A percentile compares a stretch with the other conserved stretches of the same genome.
Evolutionary conservation across 2,113 vertebrate species (phyloP).

Genomic region (Phaethornis superciliosus): DNA sequence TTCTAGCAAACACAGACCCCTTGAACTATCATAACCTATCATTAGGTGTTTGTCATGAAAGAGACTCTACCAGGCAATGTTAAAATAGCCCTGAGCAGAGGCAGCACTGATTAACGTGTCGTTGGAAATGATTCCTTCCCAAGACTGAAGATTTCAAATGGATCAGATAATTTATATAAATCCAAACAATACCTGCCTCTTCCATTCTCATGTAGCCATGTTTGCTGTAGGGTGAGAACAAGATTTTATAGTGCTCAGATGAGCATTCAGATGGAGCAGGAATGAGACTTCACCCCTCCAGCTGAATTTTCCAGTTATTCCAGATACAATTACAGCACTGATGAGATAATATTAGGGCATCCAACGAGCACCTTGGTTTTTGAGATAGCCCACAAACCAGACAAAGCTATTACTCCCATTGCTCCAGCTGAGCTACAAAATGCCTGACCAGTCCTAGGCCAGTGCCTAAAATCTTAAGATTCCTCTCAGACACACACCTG

Average conservation of each 20-base stretch:
- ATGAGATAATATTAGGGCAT: background rate
- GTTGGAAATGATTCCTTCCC: background rate
- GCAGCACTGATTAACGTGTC: background rate
- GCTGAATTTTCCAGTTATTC: background rate
- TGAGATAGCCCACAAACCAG: background rate
- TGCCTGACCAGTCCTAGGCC: background rate
- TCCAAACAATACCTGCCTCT: background rate
- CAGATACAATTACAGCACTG: background rate
- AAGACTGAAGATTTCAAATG: background rate
- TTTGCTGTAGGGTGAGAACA: background rate
- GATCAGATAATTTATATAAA: background rate
- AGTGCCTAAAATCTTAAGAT: background rate
- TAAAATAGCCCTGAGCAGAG: background rate
- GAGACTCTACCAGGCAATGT: background rate
- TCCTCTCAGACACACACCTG: background rate
- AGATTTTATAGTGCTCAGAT: background rate
- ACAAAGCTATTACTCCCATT: background rate
- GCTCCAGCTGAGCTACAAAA: background rate
- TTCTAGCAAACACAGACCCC: background rate
- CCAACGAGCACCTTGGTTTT: background rate
- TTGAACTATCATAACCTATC: background rate
- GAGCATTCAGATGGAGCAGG: background rate
- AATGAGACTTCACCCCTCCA: background rate
- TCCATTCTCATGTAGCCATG: accelerated
- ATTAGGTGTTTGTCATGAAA: background rate